A percentile compares a stretch with the other conserved stretches of the same genome.
Evolutionary conservation across 2,113 vertebrate species (phyloP).

Genomic region (Oenanthe oenanthe): DNA sequence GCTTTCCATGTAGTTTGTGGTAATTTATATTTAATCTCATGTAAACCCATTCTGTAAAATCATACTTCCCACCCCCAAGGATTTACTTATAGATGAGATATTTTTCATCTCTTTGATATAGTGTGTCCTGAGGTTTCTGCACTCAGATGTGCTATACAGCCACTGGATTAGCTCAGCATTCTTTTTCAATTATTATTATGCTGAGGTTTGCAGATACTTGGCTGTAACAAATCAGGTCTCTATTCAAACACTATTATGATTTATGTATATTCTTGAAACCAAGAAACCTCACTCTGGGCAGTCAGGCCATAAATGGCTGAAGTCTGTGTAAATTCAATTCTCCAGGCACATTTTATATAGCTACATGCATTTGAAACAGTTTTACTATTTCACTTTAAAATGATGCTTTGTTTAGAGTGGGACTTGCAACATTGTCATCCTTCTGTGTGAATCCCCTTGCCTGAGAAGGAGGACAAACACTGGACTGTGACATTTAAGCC

Average conservation of each 20-base stretch:
- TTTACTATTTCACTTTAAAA: neutral
- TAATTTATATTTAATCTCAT: neutral
- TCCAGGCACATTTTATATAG: neutral
- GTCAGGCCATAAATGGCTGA: neutral
- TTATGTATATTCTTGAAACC: conserved; percentile 1
- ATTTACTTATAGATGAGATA: neutral
- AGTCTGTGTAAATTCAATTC: neutral
- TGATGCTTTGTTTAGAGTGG: neutral
- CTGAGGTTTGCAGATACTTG: conserved; percentile 34
- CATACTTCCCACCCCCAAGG: neutral
- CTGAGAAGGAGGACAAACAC: neutral
- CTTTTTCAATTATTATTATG: conserved; percentile 37
- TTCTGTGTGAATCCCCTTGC: neutral
- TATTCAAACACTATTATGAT: neutral
- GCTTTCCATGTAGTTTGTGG: neutral
- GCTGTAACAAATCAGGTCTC: conserved; percentile 9
- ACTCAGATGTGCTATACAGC: neutral
- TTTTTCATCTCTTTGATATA: neutral
- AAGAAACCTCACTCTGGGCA: neutral
- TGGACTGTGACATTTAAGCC: conserved; percentile 1
- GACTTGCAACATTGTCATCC: neutral
- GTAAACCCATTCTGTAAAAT: neutral
- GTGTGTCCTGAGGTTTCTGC: neutral
- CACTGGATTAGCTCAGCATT: neutral
- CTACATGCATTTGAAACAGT: neutral